Evolutionary conservation across 1,140 invertebrate genomes (phyloP).

Genomic region (Papilio aristodemus): DNA sequence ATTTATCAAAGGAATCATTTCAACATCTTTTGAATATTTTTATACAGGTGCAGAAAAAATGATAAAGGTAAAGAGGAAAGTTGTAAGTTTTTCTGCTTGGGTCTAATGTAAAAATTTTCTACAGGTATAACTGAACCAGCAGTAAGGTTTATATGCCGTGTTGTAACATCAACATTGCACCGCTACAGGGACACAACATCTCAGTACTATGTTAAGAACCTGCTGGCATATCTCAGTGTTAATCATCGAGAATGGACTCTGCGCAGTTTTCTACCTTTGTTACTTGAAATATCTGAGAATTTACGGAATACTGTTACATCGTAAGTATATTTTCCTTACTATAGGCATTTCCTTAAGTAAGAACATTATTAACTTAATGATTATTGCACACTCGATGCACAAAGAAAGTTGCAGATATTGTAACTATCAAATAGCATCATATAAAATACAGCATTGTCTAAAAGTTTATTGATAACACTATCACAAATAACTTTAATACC

Average conservation of each 20-base stretch:
- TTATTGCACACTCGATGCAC: too few relatives aligned
- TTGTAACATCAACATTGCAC: constrained; percentile 86
- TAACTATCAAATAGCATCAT: too few relatives aligned
- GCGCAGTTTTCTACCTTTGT: constrained; percentile 84
- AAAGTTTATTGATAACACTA: too few relatives aligned
- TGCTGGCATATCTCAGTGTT: constrained; percentile 84
- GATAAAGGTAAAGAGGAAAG: neutral
- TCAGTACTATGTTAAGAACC: constrained; percentile 85
- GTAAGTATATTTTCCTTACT: constrained; percentile 78
- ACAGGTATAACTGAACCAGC: constrained; percentile 85
- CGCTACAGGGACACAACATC: constrained; percentile 90
- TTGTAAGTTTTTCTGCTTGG: neutral
- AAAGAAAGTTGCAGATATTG: too few relatives aligned
- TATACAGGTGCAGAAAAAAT: too few relatives aligned
- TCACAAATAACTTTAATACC: too few relatives aligned
- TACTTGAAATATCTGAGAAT: constrained; percentile 83
- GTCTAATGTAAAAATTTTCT: neutral
- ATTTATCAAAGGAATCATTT: too few relatives aligned
- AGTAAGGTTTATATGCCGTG: constrained; percentile 88
- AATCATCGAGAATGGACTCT: constrained; percentile 85
- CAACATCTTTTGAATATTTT: too few relatives aligned
- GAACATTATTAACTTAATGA: too few relatives aligned
- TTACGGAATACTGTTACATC: constrained; percentile 85
- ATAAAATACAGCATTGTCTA: too few relatives aligned
- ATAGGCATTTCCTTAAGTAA: neutral